Base-by-base conservation (phyloP, 2,888 invertebrate species). In the Syrista parreyssii region DNA sequence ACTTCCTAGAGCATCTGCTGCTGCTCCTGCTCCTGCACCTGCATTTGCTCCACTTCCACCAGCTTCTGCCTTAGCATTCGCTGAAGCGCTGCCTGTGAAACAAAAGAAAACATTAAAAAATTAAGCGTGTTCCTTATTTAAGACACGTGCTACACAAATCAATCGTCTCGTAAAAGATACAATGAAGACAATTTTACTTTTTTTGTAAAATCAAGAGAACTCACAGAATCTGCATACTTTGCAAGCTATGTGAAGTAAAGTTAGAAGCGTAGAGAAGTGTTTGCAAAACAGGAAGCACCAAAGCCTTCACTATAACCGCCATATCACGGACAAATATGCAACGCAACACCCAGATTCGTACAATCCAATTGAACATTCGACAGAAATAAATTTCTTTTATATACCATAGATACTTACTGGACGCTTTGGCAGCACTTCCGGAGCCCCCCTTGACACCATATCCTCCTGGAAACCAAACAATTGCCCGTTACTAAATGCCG, bases 371-470 rank as follows among this genome's bases (percentile, higher is more conserved):
- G 71, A 71, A 15, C 69, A 32, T 69, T 69, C 69, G 69, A 69
- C 15, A 32, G 30, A 69, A 69, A 69, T 69, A 69, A 69, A 69
- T 69, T 69, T 32, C 4, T 69, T 69, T 69, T 69, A 69, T 69
- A 69, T 69, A 73, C 34, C 73, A 30, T 23, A 30, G 9, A 11
- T 34, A 77, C 77, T 77, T 68, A 77, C 77, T 68, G 69, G 30
- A 30, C 30, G 69, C 69, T 23, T 77, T 72, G 30, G 77, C 74
- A 68, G 33, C 74, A 35, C 74, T 74, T 77, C 77, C 77, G 74
- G 33, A n/a, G 36, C 77, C 74, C 55, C 77, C 77, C 77, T 77
- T 77, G 31, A 77, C 77, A 35, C 77, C 77, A 34, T 77, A 74
- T 74, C 77, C 77, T 73, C 77, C 77, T 77, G 40, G n/a, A 68